Conservation (phyloP, 2,797 vertebrate genomes). For the Malurus splendens region DNA sequence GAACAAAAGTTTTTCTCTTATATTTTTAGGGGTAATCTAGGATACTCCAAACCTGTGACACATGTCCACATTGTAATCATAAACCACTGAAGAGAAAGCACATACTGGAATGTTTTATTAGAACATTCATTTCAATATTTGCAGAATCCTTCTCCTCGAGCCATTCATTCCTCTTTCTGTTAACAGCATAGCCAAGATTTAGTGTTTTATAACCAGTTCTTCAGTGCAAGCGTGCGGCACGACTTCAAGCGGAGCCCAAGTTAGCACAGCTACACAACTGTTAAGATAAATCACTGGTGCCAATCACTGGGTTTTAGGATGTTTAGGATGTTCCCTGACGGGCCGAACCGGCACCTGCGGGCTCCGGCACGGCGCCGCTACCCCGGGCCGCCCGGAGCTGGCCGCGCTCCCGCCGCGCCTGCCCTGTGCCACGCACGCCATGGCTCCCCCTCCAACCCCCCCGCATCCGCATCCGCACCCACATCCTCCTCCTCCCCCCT, state of each 20-base stretch:
- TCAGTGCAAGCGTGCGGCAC: background rate
- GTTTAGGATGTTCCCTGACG: background rate
- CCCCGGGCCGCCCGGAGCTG: background rate
- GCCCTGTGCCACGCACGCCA: background rate
- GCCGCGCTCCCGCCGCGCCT: background rate
- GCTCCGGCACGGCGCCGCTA: background rate
- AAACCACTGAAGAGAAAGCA: background rate
- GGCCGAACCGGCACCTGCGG: background rate
- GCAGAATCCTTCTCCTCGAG: background rate
- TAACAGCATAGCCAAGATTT: background rate
- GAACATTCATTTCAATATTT: background rate
- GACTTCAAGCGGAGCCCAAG: background rate
- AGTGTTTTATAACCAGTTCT: background rate
- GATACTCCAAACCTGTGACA: background rate
- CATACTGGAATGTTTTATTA: background rate
- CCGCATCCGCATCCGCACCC: background rate
- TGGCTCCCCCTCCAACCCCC: background rate
- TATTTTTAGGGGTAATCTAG: background rate
- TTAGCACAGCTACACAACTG: background rate
- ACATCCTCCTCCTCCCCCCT: no score
- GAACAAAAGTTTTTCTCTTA: background rate
- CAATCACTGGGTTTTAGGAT: no score
- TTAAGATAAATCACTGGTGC: background rate
- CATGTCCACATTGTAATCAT: fast-evolving
- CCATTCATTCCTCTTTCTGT: background rate